Base-by-base conservation (phyloP, 2,797 vertebrate genomes). In the Leptatherina wallacei region DNA sequence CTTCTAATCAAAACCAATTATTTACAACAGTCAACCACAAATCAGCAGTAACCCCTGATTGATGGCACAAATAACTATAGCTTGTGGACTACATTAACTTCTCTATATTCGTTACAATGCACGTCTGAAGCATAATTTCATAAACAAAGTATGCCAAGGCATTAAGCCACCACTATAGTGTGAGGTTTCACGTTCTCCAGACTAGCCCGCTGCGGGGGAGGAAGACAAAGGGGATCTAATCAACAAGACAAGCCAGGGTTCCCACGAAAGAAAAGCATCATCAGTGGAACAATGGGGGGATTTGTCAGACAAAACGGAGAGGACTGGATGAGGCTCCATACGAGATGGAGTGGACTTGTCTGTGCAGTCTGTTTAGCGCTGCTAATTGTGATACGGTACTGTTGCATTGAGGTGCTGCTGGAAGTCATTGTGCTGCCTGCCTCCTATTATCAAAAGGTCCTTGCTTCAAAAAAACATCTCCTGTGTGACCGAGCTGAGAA, bases 191-290 rank as follows among this genome's bases (percentile, higher is more conserved):
- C 88, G 88, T 91, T 90, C 87, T 91, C 89, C 88, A 92, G 91
- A 91, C 92, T 86, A 78, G 86, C 89, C 92, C 86, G 74, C 89
- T 88, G 89, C 89, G 88, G 89, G 88, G 87, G 88, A 92, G 84
- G 89, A 93, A 94, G 92, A 94, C 93, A 94, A 94, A 93, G 93
- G 93, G 92, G 87, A 93, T 93, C 92, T 94, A 94, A 94, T 94
- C 93, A 94, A 94, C 92, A 93, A 92, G 92, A 94, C 92, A 94
- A 93, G 91, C 91, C 91, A 88, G 93, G 91, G 91, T 94, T 94
- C 93, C 93, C 93, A 94, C 92, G 93, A 93, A 93, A 93, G 91
- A 93, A 92, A 93, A 93, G 91, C 91, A 93, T 94, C 91, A 92
- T 93, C 91, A 91, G 87, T 88, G 88, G 91, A 93, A 94, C 92